Evolutionary conservation across 1,140 invertebrate species (phyloP).

Genomic region (Argopecten irradians): DNA sequence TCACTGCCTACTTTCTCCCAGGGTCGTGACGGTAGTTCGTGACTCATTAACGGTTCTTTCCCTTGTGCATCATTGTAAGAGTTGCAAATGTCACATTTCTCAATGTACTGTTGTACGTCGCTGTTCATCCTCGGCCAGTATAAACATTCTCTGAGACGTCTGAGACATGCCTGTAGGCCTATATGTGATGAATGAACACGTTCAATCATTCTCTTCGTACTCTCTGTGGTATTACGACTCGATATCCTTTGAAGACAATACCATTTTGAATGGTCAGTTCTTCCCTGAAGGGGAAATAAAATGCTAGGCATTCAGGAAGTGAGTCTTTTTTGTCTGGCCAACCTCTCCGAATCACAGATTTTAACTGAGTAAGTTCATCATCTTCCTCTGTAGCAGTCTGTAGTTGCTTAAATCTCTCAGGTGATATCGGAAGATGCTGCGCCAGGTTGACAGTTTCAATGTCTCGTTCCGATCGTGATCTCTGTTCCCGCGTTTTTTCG

Average conservation of each 20-base stretch:
- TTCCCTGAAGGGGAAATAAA: conserved; percentile 44
- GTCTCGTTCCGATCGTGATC: background rate
- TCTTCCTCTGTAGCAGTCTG: background rate
- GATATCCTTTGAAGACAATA: conserved; percentile 42
- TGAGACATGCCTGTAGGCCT: conserved; percentile 29
- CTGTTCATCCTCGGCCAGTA: conserved; percentile 54
- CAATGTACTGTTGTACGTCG: conserved; percentile 42
- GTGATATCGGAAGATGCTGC: background rate
- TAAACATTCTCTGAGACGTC: conserved; percentile 47
- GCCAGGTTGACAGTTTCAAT: background rate
- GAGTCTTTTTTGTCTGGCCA: conserved; percentile 36
- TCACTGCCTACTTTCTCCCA: conserved; percentile 40
- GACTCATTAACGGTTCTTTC: conserved; percentile 22
- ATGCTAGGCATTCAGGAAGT: background rate
- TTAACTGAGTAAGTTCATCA: conserved; percentile 3
- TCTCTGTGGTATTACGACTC: conserved; percentile 31
- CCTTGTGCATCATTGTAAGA: background rate
- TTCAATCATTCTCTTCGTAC: background rate
- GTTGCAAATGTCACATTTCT: conserved; percentile 10
- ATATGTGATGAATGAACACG: conserved; percentile 21
- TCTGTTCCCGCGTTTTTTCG: background rate
- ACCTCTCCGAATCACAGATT: conserved; percentile 31
- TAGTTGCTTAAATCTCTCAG: no score
- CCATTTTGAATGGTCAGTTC: conserved; percentile 50
- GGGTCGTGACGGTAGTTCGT: background rate